A percentile compares a stretch with the other conserved stretches of the same genome.
Conservation (phyloP, 2,113 vertebrate genomes). For the Cavia porcellus region DNA sequence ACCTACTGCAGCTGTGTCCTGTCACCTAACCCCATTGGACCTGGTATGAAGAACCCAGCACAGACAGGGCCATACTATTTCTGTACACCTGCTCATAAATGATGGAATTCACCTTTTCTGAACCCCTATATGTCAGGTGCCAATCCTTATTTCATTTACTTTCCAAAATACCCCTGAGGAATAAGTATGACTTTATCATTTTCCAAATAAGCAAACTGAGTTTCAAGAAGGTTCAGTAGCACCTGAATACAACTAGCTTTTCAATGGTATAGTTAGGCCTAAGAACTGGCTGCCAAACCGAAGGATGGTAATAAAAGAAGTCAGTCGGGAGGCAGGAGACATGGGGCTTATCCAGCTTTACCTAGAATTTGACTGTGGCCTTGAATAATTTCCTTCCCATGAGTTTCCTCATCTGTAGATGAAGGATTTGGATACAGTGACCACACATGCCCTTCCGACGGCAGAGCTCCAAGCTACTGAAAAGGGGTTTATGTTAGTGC, state of each 20-base stretch:
- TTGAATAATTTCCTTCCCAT: slow-evolving; percentile 52
- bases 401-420: slow-evolving; percentile 31
- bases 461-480: not conserved
- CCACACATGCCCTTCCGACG: not conserved
- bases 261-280: not conserved
- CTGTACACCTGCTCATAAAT: not conserved
- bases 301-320: not conserved
- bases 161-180: slow-evolving; percentile 33
- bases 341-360: not conserved
- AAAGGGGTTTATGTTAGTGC: slow-evolving; percentile 51
- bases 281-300: slow-evolving; percentile 21
- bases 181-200: slow-evolving; percentile 18
- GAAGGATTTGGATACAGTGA: not conserved
- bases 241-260: not conserved
- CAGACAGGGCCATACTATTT: not conserved
- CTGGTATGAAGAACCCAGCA: no score
- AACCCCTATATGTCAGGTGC: not conserved
- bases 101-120: slow-evolving; percentile 21
- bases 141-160: not conserved
- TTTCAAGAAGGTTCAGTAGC: slow-evolving; percentile 6
- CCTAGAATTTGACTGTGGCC: not conserved
- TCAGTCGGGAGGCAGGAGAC: slow-evolving; percentile 21
- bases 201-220: slow-evolving; percentile 11
- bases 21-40: not conserved
- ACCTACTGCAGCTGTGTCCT: accelerated